Evolutionary conservation across 2,888 invertebrate genomes (phyloP).

Genomic region (Cryptocephalus moraei): DNA sequence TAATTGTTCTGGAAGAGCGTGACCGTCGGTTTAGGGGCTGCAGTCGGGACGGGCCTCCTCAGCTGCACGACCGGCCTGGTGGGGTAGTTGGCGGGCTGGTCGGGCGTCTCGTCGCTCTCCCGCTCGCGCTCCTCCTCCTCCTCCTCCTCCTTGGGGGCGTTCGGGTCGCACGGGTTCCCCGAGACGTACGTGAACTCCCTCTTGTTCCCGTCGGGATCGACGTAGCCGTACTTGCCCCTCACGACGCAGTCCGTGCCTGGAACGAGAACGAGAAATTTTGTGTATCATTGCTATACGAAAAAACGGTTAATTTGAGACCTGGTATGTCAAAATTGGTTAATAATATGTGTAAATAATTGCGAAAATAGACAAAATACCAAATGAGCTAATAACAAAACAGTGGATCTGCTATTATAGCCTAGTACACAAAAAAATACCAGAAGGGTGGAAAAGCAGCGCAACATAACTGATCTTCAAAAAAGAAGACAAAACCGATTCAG

Average conservation of each 20-base stretch:
- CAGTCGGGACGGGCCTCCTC: slow-evolving; percentile 29
- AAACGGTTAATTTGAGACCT: no score
- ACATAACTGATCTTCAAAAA: no score
- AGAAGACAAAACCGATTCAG: no score
- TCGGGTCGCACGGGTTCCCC: slow-evolving; percentile 78
- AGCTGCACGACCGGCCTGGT: slow-evolving; percentile 42
- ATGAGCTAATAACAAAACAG: no score
- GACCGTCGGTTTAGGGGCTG: slow-evolving; percentile 43
- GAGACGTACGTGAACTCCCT: slow-evolving; percentile 79
- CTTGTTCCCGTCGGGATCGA: slow-evolving; percentile 79
- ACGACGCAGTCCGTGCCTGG: slow-evolving; percentile 72
- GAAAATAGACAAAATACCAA: no score
- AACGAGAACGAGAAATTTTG: background rate
- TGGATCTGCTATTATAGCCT: no score
- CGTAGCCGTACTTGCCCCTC: slow-evolving; percentile 77
- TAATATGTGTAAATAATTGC: no score
- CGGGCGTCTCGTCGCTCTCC: slow-evolving; percentile 44
- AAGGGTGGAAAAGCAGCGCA: no score
- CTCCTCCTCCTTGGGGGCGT: slow-evolving; percentile 60
- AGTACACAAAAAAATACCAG: no score
- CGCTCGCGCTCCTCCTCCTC: slow-evolving; percentile 40
- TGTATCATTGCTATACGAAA: no score
- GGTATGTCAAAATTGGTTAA: no score
- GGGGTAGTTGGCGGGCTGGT: slow-evolving; percentile 56
- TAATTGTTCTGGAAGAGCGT: slow-evolving; percentile 65